phyloP scores from a whole-genome alignment of 92 coral and sea anemone species.

The Palythoa caribaeorum region DNA sequence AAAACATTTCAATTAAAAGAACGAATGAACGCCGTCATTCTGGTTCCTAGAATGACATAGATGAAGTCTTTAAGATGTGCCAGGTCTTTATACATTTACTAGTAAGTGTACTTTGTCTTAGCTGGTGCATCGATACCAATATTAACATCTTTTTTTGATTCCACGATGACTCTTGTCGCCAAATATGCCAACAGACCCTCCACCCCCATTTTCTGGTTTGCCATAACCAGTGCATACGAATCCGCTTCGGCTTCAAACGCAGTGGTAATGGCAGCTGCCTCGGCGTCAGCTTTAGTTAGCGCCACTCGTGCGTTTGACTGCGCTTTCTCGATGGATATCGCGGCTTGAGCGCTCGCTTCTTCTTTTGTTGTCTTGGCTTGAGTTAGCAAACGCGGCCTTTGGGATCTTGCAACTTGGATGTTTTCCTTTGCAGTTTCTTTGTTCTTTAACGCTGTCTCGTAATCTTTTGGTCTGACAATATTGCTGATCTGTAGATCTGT shows the following conservation, averaged over 20 bases:
- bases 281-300: constrained; percentile 52
- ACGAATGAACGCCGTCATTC: too few relatives aligned
- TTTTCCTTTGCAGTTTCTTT: constrained; percentile 63
- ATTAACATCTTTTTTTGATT: constrained; percentile 69
- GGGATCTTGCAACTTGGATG: constrained; percentile 48
- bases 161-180: constrained; percentile 53
- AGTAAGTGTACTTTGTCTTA: constrained; percentile 85
- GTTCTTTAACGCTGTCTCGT: constrained; percentile 42
- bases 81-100: not conserved
- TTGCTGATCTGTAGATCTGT: constrained; percentile 63
- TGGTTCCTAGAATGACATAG: not conserved
- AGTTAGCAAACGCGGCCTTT: constrained; percentile 55
- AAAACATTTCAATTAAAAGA: too few relatives aligned
- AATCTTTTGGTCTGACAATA: constrained; percentile 42
- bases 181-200: constrained; percentile 62
- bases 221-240: constrained; percentile 49
- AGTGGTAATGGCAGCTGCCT: constrained; percentile 50
- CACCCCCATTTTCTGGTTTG: constrained; percentile 48
- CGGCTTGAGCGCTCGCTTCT: constrained; percentile 54
- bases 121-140: constrained; percentile 89
- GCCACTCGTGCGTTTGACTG: constrained; percentile 51
- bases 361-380: constrained; percentile 51
- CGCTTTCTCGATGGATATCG: constrained; percentile 51
- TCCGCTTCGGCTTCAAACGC: constrained; percentile 59
- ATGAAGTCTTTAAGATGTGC: not conserved